Conservation (phyloP, 2,797 vertebrate genomes). For the Rhynchonycteris naso region DNA sequence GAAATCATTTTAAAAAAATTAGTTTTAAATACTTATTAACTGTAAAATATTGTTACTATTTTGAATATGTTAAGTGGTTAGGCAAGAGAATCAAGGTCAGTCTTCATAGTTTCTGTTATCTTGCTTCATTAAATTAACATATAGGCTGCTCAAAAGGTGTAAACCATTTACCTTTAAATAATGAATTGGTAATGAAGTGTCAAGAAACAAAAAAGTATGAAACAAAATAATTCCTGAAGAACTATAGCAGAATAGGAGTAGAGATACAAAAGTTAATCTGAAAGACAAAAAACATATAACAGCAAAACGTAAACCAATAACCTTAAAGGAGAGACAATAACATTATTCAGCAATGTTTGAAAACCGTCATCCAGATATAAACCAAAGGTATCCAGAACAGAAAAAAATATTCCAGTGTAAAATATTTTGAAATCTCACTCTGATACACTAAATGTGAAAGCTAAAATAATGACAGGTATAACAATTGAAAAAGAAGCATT, state of each 20-base stretch:
- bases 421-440: not conserved
- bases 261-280: not conserved
- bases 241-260: not conserved
- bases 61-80: not conserved
- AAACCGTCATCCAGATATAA: not conserved
- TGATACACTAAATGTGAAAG: not conserved
- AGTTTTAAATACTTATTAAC: not conserved
- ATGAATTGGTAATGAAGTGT: not conserved
- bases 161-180: constrained; percentile 7
- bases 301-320: not conserved
- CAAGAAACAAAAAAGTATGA: not conserved
- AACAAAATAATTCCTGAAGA: not conserved
- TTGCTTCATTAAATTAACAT: not conserved
- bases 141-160: not conserved
- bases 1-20: not conserved
- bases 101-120: not conserved
- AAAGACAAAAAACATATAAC: not conserved
- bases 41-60: not conserved
- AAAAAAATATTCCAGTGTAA: not conserved
- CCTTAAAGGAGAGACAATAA: not conserved
- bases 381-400: not conserved
- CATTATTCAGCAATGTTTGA: not conserved
- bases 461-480: not conserved
- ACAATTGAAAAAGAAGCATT: not conserved
- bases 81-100: not conserved